Base-by-base conservation (phyloP, 2,888 invertebrate genomes). In the Tyria jacobaeae region DNA sequence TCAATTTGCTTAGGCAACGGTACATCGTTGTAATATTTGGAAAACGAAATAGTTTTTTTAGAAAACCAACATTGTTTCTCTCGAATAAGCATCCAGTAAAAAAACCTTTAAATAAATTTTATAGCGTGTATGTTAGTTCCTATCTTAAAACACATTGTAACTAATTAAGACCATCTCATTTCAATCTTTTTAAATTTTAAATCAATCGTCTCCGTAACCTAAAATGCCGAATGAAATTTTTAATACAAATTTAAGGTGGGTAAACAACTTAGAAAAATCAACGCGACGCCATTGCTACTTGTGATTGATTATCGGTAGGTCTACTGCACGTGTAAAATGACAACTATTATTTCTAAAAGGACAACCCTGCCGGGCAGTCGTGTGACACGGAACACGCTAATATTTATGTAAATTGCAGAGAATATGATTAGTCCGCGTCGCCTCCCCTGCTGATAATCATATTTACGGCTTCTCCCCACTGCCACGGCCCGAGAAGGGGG, bases 371-470 rank as follows among this genome's bases (percentile, higher is more conserved):
- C 51, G 62, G 75, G 70, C 81, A 81, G 82, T 85, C 89, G 89
- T 90, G 89, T 90, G 91, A 89, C 93, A 93, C 92, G 92, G 89
- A 89, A 90, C 90, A 91, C 87, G 90, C 87, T 92, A 89, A 94
- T 94, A 93, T 93, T 94, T 93, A 94, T 94, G 93, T 92, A 94
- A 94, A 94, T 93, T 92, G 91, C 89, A 85, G 86, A 93, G 93
- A 93, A 94, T 94, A 94, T 94, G 93, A 93, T 94, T 93, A 93
- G 90, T 90, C 90, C 86, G 86, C 89, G 90, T 85, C 91, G 90
- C 93, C 92, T 92, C 91, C 93, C 92, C 87, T 81, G 78, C 87
- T 92, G 94, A 92, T 94, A 93, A 94, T 93, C 92, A 93, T 93
- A 94, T 93, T 93, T 94, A 94, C 92, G 88, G 86, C 89, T 81